phyloP scores from a whole-genome alignment of 2,797 vertebrate species.

The Fundulus diaphanus region DNA sequence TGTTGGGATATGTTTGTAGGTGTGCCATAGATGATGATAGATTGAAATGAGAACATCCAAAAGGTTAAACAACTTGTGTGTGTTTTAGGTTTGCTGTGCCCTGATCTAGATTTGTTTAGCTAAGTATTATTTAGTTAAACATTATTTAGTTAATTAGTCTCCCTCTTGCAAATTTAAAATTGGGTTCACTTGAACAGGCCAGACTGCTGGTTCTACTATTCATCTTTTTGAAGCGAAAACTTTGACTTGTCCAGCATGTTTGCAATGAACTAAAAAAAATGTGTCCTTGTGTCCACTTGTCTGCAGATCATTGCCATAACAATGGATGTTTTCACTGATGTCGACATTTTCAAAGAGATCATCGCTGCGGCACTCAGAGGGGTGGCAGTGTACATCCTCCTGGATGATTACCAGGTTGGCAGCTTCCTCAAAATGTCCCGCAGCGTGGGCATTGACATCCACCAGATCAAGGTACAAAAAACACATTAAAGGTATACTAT shows the following conservation, averaged over 20 bases:
- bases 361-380: conserved; percentile 85
- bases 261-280: not conserved
- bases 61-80: not conserved
- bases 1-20: not conserved
- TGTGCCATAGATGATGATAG: not conserved
- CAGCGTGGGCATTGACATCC: conserved; percentile 85
- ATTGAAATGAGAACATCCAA: not conserved
- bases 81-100: not conserved
- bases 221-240: not conserved
- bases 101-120: not conserved
- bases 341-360: conserved; percentile 92
- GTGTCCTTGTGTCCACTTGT: conserved; percentile 4
- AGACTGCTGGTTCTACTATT: not conserved
- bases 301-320: conserved; percentile 89
- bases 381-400: conserved; percentile 89
- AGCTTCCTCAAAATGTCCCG: conserved; percentile 89
- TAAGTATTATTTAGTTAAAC: not conserved
- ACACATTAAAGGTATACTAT: too few relatives aligned
- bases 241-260: not conserved
- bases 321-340: conserved; percentile 95
- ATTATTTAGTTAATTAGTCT: not conserved
- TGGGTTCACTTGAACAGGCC: not conserved
- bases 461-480: conserved; percentile 88
- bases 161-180: too few relatives aligned
- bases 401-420: conserved; percentile 86